phyloP scores from a whole-genome alignment of 2,888 invertebrate genomes.

The Petrophora chlorosata region DNA sequence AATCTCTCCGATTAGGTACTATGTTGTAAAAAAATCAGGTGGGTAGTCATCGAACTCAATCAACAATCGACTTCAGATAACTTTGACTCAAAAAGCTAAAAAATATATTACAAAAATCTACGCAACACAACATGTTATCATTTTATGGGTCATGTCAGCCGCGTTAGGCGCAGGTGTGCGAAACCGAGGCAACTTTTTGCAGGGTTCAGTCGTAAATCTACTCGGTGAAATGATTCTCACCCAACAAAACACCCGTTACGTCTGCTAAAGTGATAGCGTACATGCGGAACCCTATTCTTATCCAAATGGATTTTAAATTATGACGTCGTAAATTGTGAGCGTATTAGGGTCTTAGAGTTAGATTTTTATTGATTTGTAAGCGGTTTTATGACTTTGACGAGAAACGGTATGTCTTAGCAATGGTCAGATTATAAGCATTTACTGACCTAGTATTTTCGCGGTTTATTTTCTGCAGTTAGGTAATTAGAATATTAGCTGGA shows the following conservation, averaged over 20 bases:
- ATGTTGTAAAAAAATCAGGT: too few relatives aligned
- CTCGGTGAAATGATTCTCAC: conserved; percentile 45
- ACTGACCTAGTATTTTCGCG: too few relatives aligned
- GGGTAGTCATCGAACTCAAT: too few relatives aligned
- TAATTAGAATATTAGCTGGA: too few relatives aligned
- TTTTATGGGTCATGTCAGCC: conserved; percentile 37
- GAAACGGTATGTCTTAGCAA: too few relatives aligned
- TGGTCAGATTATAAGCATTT: too few relatives aligned
- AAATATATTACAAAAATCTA: background rate
- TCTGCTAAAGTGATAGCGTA: conserved; percentile 40
- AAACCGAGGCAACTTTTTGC: conserved; percentile 52
- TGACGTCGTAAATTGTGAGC: conserved; percentile 3
- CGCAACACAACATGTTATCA: conserved; percentile 27
- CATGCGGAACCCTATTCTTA: conserved; percentile 21
- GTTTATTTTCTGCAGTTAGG: too few relatives aligned
- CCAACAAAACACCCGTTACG: conserved; percentile 35
- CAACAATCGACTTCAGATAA: too few relatives aligned
- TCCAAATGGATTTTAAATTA: conserved; percentile 23
- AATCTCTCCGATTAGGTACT: too few relatives aligned
- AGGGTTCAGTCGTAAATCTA: conserved; percentile 50
- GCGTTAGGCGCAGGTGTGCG: conserved; percentile 48
- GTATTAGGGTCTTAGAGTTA: background rate
- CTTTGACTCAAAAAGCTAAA: too few relatives aligned
- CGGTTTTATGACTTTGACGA: background rate
- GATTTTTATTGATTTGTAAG: conserved; percentile 16